A percentile compares a stretch with the other conserved stretches of the same genome.
phyloP scores from a whole-genome alignment of 2,888 invertebrate species.

The Philaethria dido region DNA sequence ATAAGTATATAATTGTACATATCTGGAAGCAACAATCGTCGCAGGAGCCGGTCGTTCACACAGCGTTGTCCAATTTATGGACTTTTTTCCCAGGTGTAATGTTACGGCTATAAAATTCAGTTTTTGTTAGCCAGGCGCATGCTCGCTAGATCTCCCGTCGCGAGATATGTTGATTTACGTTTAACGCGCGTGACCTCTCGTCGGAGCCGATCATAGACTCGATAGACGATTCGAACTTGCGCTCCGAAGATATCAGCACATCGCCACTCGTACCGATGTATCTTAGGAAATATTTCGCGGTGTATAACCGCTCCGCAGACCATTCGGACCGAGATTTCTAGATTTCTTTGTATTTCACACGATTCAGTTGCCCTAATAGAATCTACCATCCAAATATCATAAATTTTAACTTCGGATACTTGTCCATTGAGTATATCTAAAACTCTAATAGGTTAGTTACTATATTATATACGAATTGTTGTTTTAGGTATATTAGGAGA shows the following conservation, averaged over 20 bases:
- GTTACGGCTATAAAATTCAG: slow-evolving; percentile 80
- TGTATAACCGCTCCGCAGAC: slow-evolving; percentile 57
- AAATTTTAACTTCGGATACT: slow-evolving; percentile 45
- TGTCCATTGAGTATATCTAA: slow-evolving; percentile 35
- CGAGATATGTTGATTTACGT: slow-evolving; percentile 84
- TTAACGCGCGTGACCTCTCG: slow-evolving; percentile 82
- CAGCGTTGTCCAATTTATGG: slow-evolving; percentile 75
- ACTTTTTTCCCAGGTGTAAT: slow-evolving; percentile 77
- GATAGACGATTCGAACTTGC: slow-evolving; percentile 80
- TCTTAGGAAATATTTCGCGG: slow-evolving; percentile 80
- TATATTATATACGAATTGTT: slow-evolving; percentile 17
- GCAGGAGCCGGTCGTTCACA: slow-evolving; percentile 66
- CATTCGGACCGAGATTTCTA: slow-evolving; percentile 68
- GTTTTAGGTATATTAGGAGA: neutral
- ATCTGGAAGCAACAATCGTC: slow-evolving; percentile 51
- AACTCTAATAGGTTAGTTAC: slow-evolving; percentile 29
- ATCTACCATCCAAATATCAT: slow-evolving; percentile 50
- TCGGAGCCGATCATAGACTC: slow-evolving; percentile 79
- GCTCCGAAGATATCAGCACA: slow-evolving; percentile 76
- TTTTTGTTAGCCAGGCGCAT: slow-evolving; percentile 78
- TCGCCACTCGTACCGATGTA: slow-evolving; percentile 80
- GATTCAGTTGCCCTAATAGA: slow-evolving; percentile 52
- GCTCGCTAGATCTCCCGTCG: slow-evolving; percentile 81
- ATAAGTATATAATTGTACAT: slow-evolving; percentile 28
- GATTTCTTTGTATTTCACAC: slow-evolving; percentile 77